A percentile compares a stretch with the other conserved stretches of the same genome.
Conservation (phyloP, 1,140 invertebrate species). For the Dinoponera quadriceps region DNA sequence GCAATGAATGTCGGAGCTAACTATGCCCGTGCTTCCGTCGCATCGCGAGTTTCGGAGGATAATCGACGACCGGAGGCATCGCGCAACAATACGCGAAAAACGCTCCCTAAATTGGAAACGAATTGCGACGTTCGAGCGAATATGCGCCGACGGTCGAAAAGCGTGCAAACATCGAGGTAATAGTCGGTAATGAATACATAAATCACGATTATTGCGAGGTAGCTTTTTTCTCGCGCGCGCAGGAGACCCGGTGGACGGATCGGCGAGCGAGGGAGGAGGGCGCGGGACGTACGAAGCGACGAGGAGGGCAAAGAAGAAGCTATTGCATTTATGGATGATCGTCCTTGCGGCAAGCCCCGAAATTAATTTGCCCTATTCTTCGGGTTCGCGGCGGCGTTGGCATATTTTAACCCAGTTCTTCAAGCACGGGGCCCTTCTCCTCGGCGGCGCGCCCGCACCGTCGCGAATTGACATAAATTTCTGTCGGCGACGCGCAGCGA, state of each 20-base stretch:
- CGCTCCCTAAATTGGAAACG: constrained; percentile 10
- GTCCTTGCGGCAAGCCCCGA: constrained; percentile 75
- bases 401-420: constrained; percentile 84
- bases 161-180: constrained; percentile 50
- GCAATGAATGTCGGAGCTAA: no score
- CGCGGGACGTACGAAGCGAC: background rate
- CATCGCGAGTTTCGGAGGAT: constrained; percentile 6
- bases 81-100: constrained; percentile 43
- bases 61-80: constrained; percentile 15
- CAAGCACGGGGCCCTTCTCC: constrained; percentile 46
- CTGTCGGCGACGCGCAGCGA: constrained; percentile 58
- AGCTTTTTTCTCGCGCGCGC: constrained; percentile 52
- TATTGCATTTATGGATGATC: constrained; percentile 81
- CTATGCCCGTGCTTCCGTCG: background rate
- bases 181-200: constrained; percentile 69
- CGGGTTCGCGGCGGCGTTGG: constrained; percentile 61
- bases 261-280: background rate
- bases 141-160: constrained; percentile 23
- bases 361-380: constrained; percentile 79
- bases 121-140: background rate
- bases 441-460: constrained; percentile 21
- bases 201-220: constrained; percentile 65
- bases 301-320: constrained; percentile 76
- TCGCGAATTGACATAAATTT: constrained; percentile 73
- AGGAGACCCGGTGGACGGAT: constrained; percentile 1